Evolutionary conservation across 2,797 vertebrate species (phyloP).

Genomic region (Gambusia yucatana): DNA sequence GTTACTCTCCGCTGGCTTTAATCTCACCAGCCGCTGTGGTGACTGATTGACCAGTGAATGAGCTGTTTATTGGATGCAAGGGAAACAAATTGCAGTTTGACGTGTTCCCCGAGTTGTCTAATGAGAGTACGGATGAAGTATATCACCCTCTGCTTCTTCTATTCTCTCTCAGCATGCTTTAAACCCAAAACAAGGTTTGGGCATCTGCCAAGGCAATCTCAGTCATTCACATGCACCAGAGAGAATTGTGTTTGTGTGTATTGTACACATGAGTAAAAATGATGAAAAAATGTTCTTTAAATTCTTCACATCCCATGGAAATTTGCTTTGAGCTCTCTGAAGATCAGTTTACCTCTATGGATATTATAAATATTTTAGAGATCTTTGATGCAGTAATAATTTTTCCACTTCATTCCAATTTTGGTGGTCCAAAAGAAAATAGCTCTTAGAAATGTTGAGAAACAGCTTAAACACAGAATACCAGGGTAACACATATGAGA

Average conservation of each 20-base stretch:
- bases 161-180: constrained; percentile 71
- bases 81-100: constrained; percentile 86
- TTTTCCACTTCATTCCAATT: not conserved
- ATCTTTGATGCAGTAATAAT: not conserved
- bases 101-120: constrained; percentile 79
- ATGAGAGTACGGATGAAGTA: constrained; percentile 82
- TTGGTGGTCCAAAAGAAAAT: not conserved
- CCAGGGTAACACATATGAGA: not conserved
- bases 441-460: not conserved
- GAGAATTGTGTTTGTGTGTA: constrained; percentile 3
- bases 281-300: constrained; percentile 19
- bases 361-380: constrained; percentile 2
- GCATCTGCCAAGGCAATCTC: constrained; percentile 78
- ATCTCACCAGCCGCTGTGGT: constrained; percentile 81
- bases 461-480: not conserved
- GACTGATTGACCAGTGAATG: constrained; percentile 86
- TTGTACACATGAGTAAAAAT: constrained; percentile 12
- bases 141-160: constrained; percentile 69
- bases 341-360: not conserved
- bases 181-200: constrained; percentile 79
- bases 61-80: constrained; percentile 87
- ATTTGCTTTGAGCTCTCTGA: not conserved
- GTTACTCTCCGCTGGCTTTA: constrained; percentile 76
- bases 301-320: constrained; percentile 6
- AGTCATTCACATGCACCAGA: constrained; percentile 63